Percentiles rank a stretch among this genome's conserved stretches.
Conservation (phyloP, 2,888 invertebrate genomes). For the Prosopocoilus inquinatus region DNA sequence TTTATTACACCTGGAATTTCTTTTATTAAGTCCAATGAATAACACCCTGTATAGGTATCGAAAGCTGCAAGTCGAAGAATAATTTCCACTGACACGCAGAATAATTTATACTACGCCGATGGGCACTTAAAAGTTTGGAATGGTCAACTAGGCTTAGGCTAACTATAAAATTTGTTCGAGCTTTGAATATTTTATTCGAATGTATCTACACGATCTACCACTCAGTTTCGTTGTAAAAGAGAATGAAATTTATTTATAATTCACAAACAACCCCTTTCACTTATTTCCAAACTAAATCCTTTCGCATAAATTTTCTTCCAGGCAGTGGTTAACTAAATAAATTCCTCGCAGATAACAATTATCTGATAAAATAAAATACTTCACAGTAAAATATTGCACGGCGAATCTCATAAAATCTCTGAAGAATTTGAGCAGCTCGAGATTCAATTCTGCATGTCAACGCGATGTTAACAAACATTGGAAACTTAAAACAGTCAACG, state of each 20-base stretch:
- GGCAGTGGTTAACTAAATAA: not conserved
- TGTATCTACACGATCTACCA: not conserved
- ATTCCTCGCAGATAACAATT: not conserved
- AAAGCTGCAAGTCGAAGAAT: too few species aligned
- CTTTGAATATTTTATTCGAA: slow-evolving; percentile 1
- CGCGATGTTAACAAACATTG: slow-evolving; percentile 36
- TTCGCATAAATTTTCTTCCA: too few species aligned
- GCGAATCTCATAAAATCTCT: slow-evolving; percentile 45
- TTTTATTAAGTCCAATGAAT: too few species aligned
- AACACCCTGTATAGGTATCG: too few species aligned
- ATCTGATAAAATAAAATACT: not conserved
- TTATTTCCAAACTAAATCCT: too few species aligned
- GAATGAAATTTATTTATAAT: too few species aligned
- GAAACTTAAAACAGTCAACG: slow-evolving; percentile 29
- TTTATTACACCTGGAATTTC: not conserved
- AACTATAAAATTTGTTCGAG: not conserved
- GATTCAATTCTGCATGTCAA: slow-evolving; percentile 10
- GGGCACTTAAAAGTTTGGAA: not conserved
- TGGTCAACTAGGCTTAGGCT: not conserved
- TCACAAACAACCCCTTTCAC: too few species aligned
- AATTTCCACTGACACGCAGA: too few species aligned
- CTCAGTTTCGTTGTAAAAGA: not conserved
- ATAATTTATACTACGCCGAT: not conserved
- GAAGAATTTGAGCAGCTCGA: not conserved
- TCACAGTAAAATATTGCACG: slow-evolving; percentile 7